Base-by-base conservation (phyloP, 2,888 invertebrate species). In the Stegophylla sp. region DNA sequence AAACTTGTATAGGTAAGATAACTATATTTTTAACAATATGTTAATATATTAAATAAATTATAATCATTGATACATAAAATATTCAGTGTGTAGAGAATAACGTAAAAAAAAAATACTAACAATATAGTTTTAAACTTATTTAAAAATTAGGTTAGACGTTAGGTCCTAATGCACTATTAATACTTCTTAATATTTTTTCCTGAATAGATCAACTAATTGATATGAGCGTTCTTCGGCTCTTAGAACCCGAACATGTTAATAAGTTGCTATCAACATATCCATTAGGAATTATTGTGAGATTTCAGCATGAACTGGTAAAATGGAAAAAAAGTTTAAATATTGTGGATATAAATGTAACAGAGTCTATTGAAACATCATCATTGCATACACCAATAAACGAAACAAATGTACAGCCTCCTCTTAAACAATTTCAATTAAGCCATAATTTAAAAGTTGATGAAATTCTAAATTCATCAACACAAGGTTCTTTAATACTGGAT, bases 361-460 rank as follows among this genome's bases (percentile, higher is more conserved):
- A 48, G 48, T 48, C 48, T 48, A 13, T 13, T 48, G 9, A 48
- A 48, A 48, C 48, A 48, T 48, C 48, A 45, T 45, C 45, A 45
- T 45, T 45, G 15, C 15, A 45, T 45, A 45, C 45, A 45, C 45
- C 45, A 48, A 48, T 48, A 13, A 48, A 48, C 48, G 15, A 48
- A 48, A 12, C 48, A 48, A 48, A 48, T 48, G 13, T 45, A 45
- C 13, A 45, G 15, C 45, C 45, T 45, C 45, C 15, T 45, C 45
- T 45, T 45, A 45, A 45, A 45, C 15, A 10, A 13, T 45, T 59
- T 26, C 23, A 59, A 59, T 15, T 7, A 59, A 59, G 59, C 12
- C 59, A 59, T 28, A 17, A 61, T 28, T 28, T 61, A 28, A 61
- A 61, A 61, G 13, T 61, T 7, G 61, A 61, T 61, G 28, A 28